Percentiles rank a stretch among this genome's conserved stretches.
These are phyloP conservation scores for Conopomorpha cramerella DNA, from an alignment of 1,140 invertebrate genomes.

Conservation along the genomic window DNA sequence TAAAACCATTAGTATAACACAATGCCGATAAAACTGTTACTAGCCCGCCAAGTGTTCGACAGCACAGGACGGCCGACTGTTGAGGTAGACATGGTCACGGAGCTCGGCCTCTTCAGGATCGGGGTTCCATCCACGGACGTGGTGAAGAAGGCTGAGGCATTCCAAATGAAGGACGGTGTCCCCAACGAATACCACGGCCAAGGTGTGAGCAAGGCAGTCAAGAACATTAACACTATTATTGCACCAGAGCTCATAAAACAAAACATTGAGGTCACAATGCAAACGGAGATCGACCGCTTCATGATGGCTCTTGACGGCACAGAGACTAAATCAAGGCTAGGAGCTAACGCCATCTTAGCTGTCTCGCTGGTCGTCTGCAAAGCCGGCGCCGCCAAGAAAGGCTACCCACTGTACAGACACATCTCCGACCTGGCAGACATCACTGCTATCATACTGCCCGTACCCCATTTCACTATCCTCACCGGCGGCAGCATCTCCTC, in stretches of 20 bases:
- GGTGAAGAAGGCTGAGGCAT: slow-evolving; percentile 91
- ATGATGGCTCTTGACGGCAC: slow-evolving; percentile 93
- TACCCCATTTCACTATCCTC: slow-evolving; percentile 97
- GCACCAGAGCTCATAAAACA: slow-evolving; percentile 84
- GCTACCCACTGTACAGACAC: slow-evolving; percentile 82
- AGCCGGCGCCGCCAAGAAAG: slow-evolving; percentile 93
- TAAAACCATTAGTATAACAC: too few species aligned
- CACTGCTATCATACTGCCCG: slow-evolving; percentile 86
- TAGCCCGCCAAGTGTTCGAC: slow-evolving; percentile 95
- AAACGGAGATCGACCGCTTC: slow-evolving; percentile 89
- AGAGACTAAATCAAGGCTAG: slow-evolving; percentile 90
- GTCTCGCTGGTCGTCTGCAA: slow-evolving; percentile 94
- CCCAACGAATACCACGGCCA: slow-evolving; percentile 89
- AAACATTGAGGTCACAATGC: slow-evolving; percentile 84
- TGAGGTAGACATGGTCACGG: slow-evolving; percentile 87
- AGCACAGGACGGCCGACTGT: slow-evolving; percentile 96
- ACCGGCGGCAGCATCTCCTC: slow-evolving; percentile 97
- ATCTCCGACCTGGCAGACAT: slow-evolving; percentile 92
- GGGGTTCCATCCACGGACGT: slow-evolving; percentile 95
- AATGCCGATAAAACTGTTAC: slow-evolving; percentile 80
- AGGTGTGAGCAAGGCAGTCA: slow-evolving; percentile 86
- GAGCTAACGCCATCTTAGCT: slow-evolving; percentile 95
- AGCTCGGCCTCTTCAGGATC: slow-evolving; percentile 86
- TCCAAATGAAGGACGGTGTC: slow-evolving; percentile 91
- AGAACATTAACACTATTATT: slow-evolving; percentile 87